Conservation (phyloP, 30 jellyfish, hydroid and myxozoan species). For the Clytia hemisphaerica region DNA sequence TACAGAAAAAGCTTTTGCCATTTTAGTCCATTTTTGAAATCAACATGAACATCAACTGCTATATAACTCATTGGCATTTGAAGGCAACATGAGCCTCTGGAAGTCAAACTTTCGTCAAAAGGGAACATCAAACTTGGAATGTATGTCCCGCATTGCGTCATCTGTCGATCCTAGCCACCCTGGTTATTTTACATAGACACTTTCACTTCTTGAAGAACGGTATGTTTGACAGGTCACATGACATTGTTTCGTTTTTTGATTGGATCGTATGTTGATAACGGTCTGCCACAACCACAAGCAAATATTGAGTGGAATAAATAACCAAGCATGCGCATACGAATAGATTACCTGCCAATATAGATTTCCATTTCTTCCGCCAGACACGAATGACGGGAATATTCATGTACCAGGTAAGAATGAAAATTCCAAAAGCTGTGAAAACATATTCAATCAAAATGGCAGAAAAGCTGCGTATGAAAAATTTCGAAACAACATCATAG, state of each 20-base stretch:
- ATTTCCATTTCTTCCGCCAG: conserved; percentile 12
- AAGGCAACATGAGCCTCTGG: too few relatives aligned
- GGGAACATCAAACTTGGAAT: too few relatives aligned
- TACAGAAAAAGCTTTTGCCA: too few relatives aligned
- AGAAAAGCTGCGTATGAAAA: not conserved
- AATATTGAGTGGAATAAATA: conserved; percentile 3
- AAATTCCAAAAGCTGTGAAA: conserved; percentile 4
- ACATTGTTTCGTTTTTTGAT: not conserved
- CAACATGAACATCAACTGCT: too few relatives aligned
- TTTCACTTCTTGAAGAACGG: not conserved
- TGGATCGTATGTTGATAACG: not conserved
- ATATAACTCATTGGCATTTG: too few relatives aligned
- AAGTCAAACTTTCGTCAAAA: too few relatives aligned
- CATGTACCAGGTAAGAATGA: conserved; percentile 14
- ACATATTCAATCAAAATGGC: conserved; percentile 8
- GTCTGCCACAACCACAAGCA: not conserved
- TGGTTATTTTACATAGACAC: too few relatives aligned
- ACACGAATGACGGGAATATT: conserved; percentile 5
- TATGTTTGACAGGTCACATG: conserved; percentile 1
- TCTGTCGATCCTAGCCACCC: too few relatives aligned
- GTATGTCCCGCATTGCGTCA: too few relatives aligned
- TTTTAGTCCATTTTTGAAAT: too few relatives aligned
- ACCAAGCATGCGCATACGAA: not conserved
- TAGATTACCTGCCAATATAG: not conserved
- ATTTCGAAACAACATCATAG: not conserved